A percentile compares a stretch with the other conserved stretches of the same genome.
phyloP scores from a whole-genome alignment of 2,888 invertebrate species.

The Sceliomorpha sp. region DNA sequence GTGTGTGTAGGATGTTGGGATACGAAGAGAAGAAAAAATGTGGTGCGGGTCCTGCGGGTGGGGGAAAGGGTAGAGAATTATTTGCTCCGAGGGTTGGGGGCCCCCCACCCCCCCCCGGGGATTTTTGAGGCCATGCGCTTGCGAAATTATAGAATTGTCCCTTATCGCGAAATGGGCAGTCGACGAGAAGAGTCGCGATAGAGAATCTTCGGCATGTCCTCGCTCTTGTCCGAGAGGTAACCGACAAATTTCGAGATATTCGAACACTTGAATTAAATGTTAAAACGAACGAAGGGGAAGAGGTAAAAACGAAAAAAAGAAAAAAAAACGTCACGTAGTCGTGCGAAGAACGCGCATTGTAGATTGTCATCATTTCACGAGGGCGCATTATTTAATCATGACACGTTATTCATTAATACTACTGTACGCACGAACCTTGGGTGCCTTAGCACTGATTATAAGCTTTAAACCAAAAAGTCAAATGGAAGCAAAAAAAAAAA shows the following conservation, averaged over 20 bases:
- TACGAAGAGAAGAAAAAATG: neutral
- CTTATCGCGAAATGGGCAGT: too few species aligned
- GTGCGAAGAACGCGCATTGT: slow-evolving; percentile 7
- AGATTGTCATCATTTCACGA: slow-evolving; percentile 41
- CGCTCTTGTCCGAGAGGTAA: slow-evolving; percentile 1
- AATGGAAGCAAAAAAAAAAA: too few species aligned
- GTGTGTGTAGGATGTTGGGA: slow-evolving; percentile 26
- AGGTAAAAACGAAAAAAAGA: slow-evolving; percentile 14
- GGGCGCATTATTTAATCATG: slow-evolving; percentile 47
- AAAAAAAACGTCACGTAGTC: slow-evolving; percentile 5
- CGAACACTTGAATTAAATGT: slow-evolving; percentile 21
- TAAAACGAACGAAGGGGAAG: slow-evolving; percentile 12
- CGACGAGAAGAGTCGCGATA: too few species aligned
- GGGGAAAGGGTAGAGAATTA: too few species aligned
- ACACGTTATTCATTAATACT: slow-evolving; percentile 54
- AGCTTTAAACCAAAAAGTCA: slow-evolving; percentile 56
- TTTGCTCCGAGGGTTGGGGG: too few species aligned
- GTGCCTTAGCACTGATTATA: slow-evolving; percentile 75
- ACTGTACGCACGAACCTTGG: slow-evolving; percentile 71
- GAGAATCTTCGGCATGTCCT: too few species aligned
- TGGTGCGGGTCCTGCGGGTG: too few species aligned
- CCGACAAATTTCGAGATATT: neutral
- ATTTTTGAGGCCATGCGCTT: too few species aligned
- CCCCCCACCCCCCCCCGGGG: too few species aligned
- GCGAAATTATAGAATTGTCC: too few species aligned